Conservation (phyloP, 1,140 invertebrate genomes). For the Thaumatotibia leucotreta region DNA sequence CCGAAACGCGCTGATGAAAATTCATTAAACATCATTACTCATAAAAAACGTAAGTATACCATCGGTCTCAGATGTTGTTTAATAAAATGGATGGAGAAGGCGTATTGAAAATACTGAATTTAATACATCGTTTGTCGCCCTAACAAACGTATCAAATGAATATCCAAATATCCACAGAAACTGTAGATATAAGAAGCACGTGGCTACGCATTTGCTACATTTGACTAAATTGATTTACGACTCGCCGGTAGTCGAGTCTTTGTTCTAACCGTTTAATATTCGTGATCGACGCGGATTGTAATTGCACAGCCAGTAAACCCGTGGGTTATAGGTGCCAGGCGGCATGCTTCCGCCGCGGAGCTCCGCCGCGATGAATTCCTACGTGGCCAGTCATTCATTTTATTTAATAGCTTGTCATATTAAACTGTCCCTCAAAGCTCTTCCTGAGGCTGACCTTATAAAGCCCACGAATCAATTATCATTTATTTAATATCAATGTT, state of each 20-base stretch:
- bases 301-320: background rate
- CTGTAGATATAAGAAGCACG: too few relatives aligned
- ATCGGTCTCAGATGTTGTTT: background rate
- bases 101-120: background rate
- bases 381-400: conserved; percentile 45
- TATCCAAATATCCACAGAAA: too few relatives aligned
- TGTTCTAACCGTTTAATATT: background rate
- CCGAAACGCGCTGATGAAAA: conserved; percentile 1
- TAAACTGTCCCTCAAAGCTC: conserved; percentile 45
- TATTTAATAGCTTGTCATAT: conserved; percentile 61
- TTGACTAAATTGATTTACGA: background rate
- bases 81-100: background rate
- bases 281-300: background rate
- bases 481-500: conserved; percentile 49
- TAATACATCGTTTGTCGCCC: background rate
- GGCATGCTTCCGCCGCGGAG: conserved; percentile 19
- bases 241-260: background rate
- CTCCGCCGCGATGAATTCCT: conserved; percentile 21
- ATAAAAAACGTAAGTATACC: background rate
- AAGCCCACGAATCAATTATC: conserved; percentile 50
- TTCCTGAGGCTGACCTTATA: conserved; percentile 39
- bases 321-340: conserved; percentile 15
- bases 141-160: too few relatives aligned
- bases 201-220: background rate
- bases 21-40: background rate